Percentiles rank a stretch among this genome's conserved stretches.
Evolutionary conservation across 2,888 invertebrate species (phyloP).

Genomic region (Megastigmus dorsalis): DNA sequence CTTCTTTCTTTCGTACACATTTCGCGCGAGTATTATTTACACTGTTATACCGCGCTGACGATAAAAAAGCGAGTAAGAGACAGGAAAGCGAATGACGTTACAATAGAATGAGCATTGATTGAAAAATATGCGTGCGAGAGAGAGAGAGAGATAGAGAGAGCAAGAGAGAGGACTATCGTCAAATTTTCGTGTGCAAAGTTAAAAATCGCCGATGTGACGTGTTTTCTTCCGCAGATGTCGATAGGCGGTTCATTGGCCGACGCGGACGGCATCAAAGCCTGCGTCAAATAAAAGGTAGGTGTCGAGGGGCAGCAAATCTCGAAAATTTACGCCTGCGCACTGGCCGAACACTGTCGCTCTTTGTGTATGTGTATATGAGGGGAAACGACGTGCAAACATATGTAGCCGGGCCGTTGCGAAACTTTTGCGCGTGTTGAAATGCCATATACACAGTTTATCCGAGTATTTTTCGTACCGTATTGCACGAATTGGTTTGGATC

Average conservation of each 20-base stretch:
- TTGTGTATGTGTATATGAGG: not conserved
- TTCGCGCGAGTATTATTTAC: constrained; percentile 38
- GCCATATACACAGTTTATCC: too few species aligned
- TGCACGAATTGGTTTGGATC: too few species aligned
- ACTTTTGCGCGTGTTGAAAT: constrained; percentile 4
- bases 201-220: constrained; percentile 37
- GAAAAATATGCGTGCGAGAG: constrained; percentile 10
- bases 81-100: constrained; percentile 6
- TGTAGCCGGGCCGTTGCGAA: not conserved
- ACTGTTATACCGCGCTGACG: constrained; percentile 27
- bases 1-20: not conserved
- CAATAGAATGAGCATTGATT: constrained; percentile 43
- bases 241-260: constrained; percentile 32
- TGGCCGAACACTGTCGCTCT: too few species aligned
- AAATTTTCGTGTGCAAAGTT: constrained; percentile 7
- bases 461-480: too few species aligned
- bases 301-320: constrained; percentile 12
- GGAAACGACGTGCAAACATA: constrained; percentile 4
- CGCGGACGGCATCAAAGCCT: not conserved
- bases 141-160: not conserved
- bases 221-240: constrained; percentile 42
- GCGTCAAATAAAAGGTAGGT: constrained; percentile 46
- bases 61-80: constrained; percentile 48
- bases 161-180: constrained; percentile 1
- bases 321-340: constrained; percentile 15